Base-by-base conservation (phyloP, 1,140 invertebrate species). In the Colletes gigas region DNA sequence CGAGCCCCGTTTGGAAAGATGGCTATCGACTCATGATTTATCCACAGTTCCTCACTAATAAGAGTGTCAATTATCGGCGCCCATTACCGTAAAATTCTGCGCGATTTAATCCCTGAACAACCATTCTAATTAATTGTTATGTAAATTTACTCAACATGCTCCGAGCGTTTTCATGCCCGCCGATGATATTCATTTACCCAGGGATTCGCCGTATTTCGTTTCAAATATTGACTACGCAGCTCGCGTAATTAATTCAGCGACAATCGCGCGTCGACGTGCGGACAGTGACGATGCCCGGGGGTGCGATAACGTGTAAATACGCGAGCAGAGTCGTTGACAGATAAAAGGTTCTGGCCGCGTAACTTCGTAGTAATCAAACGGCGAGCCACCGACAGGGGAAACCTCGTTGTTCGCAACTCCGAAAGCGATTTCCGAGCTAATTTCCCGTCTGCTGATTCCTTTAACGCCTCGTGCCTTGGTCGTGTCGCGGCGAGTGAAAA, bases 391-490 rank as follows among this genome's bases (percentile, higher is more conserved):
- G 54, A 68, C 15, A 39, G 54, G 55, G 52, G 41, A 8, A 50
- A 15, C 4, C 39, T 76, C 39, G 63, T 76, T 68, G 74, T 76
- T 76, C 54, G 63, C 15, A 47, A 76, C 50, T 76, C 54, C 14
- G 57, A 78, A 71, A 70, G 17, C 66, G 68, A 71, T 78, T 78
- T 71, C 55, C 44, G 67, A 71, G 67, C 44, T 78, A 78, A 78
- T 78, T 78, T 78, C 76, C 76, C n/a, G 76, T 71, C 57, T 47
- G 41, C 19, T 60, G 65, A 69, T 69, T 59, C 65, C 54, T 55
- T 68, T 74, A 65, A 74, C 47, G 47, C 41, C 41, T 21, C 7
- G 15, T 15, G 41, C 44, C 10, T 50, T 21, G 39, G 1, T 9
- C n/a, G 54, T 54, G 14, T 44, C 39, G n/a, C n/a, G 0, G 39